Base-by-base conservation (phyloP, 2,888 invertebrate genomes). In the Tryphoninae sp. region DNA sequence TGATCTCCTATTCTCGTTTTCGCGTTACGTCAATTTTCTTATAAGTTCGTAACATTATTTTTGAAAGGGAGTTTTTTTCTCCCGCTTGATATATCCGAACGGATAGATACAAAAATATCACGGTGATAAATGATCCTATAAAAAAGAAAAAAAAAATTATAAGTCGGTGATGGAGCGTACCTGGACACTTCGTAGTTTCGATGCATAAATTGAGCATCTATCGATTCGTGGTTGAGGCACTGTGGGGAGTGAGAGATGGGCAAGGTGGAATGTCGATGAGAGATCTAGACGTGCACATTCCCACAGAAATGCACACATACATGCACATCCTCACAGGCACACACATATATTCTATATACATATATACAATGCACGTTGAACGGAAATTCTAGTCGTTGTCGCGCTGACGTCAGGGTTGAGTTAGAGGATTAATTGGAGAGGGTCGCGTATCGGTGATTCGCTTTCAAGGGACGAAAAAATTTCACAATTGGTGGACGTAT, bases 171-270 rank as follows among this genome's bases (percentile, higher is more conserved):
- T 40, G 51, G 58, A 42, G 59, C 68, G 49, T 62, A 62, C 55
- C 59, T 58, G 62, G 71, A 68, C 72, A 81, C 55, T 68, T 84
- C 80, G 80, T 82, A 71, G 58, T 81, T 82, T 84, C 78, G 76
- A 84, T 82, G 82, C 80, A 84, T 82, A 82, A 84, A 84, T 84
- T 84, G 77, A 76, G 61, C 62, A 53, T 69, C 49, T 72, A 75
- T 76, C 75, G 82, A 80, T 81, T 78, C 65, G 73, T n/a, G 74
- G 61, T 49, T 23, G 68, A 33, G 33, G 33, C 33, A 33, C 33
- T 33, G 33, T 40, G 51, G 53, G 51, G 26, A 61, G 26, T 3
- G 55, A 1, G 53, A 55, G 74, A 40, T 51, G 45, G 64, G 64
- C 19, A 13, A 61, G 59, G 23, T 65, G 81, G 61, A 78, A 58